Base-by-base conservation (phyloP, 2,888 invertebrate genomes). In the Agrilus mali region DNA sequence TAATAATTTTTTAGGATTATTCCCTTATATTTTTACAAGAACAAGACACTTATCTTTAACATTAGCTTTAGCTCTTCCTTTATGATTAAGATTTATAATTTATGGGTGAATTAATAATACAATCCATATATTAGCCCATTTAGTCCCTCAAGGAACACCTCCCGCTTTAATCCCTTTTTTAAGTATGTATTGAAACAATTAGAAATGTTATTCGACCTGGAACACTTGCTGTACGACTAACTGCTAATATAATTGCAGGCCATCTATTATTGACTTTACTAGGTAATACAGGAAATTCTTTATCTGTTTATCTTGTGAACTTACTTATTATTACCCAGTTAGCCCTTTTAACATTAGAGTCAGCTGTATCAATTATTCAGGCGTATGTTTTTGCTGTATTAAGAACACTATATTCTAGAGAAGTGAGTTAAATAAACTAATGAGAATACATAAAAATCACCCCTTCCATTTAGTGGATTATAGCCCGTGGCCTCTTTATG, bases 231-330 rank as follows among this genome's bases (percentile, higher is more conserved):
- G 73, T 84, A 45, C 82, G 82, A 50, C 59, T 83, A 69, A 73
- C 78, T 5, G 82, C 82, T n/a, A 83, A 83, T 70, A 82, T 83
- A 76, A 76, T 82, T 71, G 80, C 82, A 1, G 82, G 81, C 0
- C 80, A 83, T 61, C 59, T 83, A 64, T 52, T 82, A 59, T 63
- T 82, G 71, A 78, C 77, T 2, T 52, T 82, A 53, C 56, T 80
- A 57, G 72, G 74, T 46, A 68, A 69, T 50, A 69, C 66, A 3
- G 69, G 64, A 16, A 42, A 55, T 14, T 38, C 10, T 36, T 27
- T 57, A 53, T 44, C 50, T 22, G 42, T 55, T 38, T 43, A 57
- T 38, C 43, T 57, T 40, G 39, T 63, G 38, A 54, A 52, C 42
- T 40, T 60, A 31, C 38, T 60, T 50, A 51, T 61, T 47, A 42